Percentiles rank a stretch among this genome's conserved stretches.
These are phyloP conservation scores for Melinopterus prodromus DNA, from an alignment of 2,888 invertebrate species.

Conservation along the genomic window DNA sequence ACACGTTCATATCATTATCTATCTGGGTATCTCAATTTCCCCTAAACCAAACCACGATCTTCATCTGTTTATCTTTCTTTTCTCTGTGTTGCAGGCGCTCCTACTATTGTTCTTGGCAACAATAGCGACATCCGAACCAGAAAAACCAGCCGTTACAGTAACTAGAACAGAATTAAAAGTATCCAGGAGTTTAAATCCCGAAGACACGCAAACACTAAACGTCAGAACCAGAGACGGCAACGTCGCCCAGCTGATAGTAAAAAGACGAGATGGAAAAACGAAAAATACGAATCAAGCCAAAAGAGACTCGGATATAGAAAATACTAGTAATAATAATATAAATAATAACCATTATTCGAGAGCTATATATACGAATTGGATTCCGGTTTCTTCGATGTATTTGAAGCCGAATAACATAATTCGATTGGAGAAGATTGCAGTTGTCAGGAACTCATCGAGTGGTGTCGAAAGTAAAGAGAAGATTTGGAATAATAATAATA, in stretches of 20 bases:
- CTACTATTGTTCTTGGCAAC: constrained; percentile 55
- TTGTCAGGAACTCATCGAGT: constrained; percentile 50
- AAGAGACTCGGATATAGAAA: constrained; percentile 25
- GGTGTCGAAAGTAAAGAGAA: constrained; percentile 39
- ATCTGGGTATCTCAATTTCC: not conserved
- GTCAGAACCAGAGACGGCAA: constrained; percentile 80
- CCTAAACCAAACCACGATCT: not conserved
- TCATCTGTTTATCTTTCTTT: not conserved
- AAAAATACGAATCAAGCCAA: constrained; percentile 23
- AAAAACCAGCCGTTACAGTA: constrained; percentile 62
- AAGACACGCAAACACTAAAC: constrained; percentile 78
- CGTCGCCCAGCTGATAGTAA: constrained; percentile 79
- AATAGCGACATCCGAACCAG: constrained; percentile 48
- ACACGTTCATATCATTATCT: not conserved
- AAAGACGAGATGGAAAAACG: constrained; percentile 70
- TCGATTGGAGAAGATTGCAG: constrained; percentile 52
- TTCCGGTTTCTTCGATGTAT: constrained; percentile 56
- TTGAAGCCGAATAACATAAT: constrained; percentile 52
- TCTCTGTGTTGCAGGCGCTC: constrained; percentile 63
- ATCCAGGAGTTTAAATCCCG: constrained; percentile 78
- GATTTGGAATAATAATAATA: constrained; percentile 26
- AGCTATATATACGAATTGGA: constrained; percentile 57
- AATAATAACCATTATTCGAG: constrained; percentile 55
- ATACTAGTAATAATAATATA: not conserved
- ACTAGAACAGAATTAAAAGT: constrained; percentile 80